Evolutionary conservation across 2,113 vertebrate genomes (phyloP).

Genomic region (Scomber colias): DNA sequence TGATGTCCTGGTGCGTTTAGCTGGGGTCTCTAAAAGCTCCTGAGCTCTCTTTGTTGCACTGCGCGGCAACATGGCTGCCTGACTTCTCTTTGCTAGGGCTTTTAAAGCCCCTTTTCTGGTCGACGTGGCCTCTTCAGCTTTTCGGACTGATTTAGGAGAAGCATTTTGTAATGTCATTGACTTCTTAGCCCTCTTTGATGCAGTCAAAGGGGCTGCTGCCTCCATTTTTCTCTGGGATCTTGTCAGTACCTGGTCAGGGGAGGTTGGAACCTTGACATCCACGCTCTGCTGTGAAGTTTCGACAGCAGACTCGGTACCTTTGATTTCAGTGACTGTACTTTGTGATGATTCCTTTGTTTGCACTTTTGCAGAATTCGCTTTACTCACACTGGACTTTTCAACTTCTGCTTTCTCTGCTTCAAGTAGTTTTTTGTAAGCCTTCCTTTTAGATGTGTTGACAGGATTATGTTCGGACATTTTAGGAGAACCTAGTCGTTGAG

Average conservation of each 20-base stretch:
- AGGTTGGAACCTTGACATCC: constrained; percentile 51
- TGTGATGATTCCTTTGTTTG: constrained; percentile 65
- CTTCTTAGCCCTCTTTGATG: constrained; percentile 68
- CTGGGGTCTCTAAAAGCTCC: constrained; percentile 65
- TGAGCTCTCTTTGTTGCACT: constrained; percentile 67
- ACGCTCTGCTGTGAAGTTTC: constrained; percentile 44
- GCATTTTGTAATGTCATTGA: background rate
- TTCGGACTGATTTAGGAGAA: constrained; percentile 56
- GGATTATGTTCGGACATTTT: constrained; percentile 54
- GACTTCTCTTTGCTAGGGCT: constrained; percentile 61
- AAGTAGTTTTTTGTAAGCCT: constrained; percentile 62
- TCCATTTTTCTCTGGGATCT: constrained; percentile 86
- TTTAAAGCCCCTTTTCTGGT: constrained; percentile 59
- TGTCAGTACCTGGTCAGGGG: constrained; percentile 85
- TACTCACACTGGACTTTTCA: constrained; percentile 50
- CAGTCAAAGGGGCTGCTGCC: constrained; percentile 32
- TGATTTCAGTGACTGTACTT: constrained; percentile 41
- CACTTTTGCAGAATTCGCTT: constrained; percentile 52
- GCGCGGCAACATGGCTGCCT: constrained; percentile 42
- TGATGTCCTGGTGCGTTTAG: constrained; percentile 84
- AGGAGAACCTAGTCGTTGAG: constrained; percentile 67
- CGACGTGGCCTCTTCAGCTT: constrained; percentile 43
- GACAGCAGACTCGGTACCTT: constrained; percentile 38
- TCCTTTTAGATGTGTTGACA: constrained; percentile 43
- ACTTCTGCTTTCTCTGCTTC: constrained; percentile 53